A percentile compares a stretch with the other conserved stretches of the same genome.
Conservation (phyloP, 2,797 vertebrate genomes). For the Adelosebastes latens region DNA sequence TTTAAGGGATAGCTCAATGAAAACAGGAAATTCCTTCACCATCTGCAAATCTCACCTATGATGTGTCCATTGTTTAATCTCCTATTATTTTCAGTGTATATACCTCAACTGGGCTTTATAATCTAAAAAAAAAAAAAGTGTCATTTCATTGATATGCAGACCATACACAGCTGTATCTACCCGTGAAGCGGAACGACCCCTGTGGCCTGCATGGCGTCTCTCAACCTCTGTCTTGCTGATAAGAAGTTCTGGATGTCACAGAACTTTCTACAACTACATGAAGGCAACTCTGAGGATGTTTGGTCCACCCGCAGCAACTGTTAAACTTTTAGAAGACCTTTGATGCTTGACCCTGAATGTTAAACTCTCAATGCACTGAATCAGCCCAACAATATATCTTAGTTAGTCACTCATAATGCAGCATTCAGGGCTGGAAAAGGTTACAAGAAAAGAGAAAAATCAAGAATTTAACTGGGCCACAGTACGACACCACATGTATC, state of each 20-base stretch:
- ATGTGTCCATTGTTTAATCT: background rate
- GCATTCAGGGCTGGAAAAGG: background rate
- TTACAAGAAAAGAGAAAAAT: background rate
- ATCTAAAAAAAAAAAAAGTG: background rate
- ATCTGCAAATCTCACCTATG: background rate
- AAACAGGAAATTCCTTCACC: background rate
- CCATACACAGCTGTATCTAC: constrained; percentile 23
- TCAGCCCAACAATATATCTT: background rate
- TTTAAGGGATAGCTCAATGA: background rate
- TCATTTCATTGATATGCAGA: constrained; percentile 44
- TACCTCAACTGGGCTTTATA: background rate
- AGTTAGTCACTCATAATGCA: background rate
- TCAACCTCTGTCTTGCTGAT: background rate
- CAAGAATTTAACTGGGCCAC: background rate
- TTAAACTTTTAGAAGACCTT: background rate
- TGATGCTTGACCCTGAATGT: background rate
- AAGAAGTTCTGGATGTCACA: constrained; percentile 20
- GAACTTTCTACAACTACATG: constrained; percentile 11
- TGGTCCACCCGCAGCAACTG: background rate
- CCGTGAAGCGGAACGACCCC: constrained; percentile 38
- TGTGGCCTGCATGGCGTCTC: constrained; percentile 12
- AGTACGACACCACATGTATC: background rate
- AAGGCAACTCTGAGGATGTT: background rate
- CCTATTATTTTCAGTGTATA: background rate
- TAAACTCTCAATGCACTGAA: background rate